These are phyloP conservation scores for Polydrusus tereticollis DNA, from an alignment of 2,888 invertebrate genomes.

Conservation along the genomic window DNA sequence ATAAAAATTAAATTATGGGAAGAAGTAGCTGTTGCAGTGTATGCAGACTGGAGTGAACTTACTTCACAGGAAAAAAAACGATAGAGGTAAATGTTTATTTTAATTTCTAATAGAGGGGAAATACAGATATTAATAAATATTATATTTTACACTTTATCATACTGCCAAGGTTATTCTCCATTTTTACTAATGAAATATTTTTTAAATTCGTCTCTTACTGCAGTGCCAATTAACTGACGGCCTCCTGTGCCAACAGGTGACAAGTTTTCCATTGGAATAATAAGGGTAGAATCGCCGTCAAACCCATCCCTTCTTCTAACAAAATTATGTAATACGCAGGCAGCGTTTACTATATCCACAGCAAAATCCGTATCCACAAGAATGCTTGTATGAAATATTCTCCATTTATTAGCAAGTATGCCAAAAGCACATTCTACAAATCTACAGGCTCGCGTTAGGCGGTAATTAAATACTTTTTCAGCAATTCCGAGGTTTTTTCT, in stretches of 20 bases:
- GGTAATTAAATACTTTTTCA: neutral
- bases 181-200: neutral
- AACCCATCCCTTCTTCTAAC: conserved; percentile 33
- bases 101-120: neutral
- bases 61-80: conserved; percentile 1
- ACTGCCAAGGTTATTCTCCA: neutral
- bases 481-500: neutral
- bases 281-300: conserved; percentile 1
- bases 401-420: conserved; percentile 38
- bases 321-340: conserved; percentile 20
- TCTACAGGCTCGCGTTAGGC: neutral
- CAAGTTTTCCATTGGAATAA: neutral
- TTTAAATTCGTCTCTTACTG: neutral
- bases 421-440: conserved; percentile 35
- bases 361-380: conserved; percentile 20
- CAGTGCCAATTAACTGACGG: neutral
- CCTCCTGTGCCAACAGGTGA: neutral
- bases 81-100: neutral
- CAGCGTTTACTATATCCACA: conserved; percentile 15
- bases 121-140: neutral
- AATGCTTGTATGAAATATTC: conserved; percentile 31
- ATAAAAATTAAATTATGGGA: conserved; percentile 15
- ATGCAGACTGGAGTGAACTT: conserved; percentile 23
- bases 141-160: neutral
- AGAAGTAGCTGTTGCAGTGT: conserved; percentile 15